A percentile compares a stretch with the other conserved stretches of the same genome.
Conservation (phyloP, 2,797 vertebrate species). For the Pangasius larnaudii region DNA sequence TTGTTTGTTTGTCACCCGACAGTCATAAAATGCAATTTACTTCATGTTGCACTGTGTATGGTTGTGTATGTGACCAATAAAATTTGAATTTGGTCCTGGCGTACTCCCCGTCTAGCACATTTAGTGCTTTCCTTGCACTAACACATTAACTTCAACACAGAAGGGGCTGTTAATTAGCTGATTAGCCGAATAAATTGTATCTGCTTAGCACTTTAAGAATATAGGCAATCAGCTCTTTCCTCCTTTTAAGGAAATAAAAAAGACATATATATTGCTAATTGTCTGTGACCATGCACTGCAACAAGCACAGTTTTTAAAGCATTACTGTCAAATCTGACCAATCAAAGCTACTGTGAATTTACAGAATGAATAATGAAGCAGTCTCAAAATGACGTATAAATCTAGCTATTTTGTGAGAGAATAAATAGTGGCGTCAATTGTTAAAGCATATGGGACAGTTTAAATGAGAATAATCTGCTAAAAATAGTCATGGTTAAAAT, state of each 20-base stretch:
- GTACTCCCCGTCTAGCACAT: neutral
- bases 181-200: neutral
- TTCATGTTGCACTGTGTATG: too few species aligned
- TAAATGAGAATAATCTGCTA: constrained; percentile 27
- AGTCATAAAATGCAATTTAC: too few species aligned
- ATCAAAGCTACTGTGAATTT: neutral
- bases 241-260: neutral
- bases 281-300: neutral
- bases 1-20: too few species aligned
- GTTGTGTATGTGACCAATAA: too few species aligned
- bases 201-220: neutral
- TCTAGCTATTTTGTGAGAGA: neutral
- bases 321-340: neutral
- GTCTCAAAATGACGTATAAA: neutral
- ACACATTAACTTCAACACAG: neutral
- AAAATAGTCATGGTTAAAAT: constrained; percentile 29
- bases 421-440: constrained; percentile 14
- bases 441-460: constrained; percentile 20
- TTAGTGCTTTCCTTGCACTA: neutral
- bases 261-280: neutral
- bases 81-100: too few species aligned
- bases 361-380: neutral
- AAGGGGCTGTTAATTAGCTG: neutral
- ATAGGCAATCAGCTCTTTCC: neutral
- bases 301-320: neutral